Percentiles rank a stretch among this genome's conserved stretches.
Evolutionary conservation across 2,888 invertebrate genomes (phyloP).

Genomic region (Stictocephala bisonia): DNA sequence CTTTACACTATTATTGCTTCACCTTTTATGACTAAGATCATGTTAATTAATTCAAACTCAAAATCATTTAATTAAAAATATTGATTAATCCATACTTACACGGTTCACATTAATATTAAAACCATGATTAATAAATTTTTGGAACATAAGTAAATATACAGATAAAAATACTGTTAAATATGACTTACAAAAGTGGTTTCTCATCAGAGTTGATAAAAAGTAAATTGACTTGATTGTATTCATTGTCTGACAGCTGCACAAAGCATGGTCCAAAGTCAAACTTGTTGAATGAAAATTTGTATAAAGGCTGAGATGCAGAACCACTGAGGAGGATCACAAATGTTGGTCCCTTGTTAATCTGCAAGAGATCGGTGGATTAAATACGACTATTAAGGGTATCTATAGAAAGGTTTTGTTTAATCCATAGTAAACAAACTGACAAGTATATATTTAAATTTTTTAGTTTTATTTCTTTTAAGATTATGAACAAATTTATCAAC

Average conservation of each 20-base stretch:
- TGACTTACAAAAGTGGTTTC: constrained; percentile 39
- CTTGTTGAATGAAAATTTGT: constrained; percentile 20
- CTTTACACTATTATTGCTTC: too few species aligned
- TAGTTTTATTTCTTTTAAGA: too few species aligned
- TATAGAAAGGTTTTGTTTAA: too few species aligned
- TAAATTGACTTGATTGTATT: background rate
- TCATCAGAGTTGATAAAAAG: constrained; percentile 36
- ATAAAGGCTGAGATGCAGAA: constrained; percentile 16
- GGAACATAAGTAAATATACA: background rate
- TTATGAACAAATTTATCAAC: too few species aligned
- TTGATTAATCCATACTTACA: too few species aligned
- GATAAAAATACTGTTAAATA: background rate
- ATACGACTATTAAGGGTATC: too few species aligned
- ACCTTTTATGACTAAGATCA: too few species aligned
- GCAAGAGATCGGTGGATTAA: too few species aligned
- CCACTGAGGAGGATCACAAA: constrained; percentile 27
- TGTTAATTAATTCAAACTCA: too few species aligned
- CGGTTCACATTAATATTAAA: background rate
- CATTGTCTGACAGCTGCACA: background rate
- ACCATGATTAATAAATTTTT: background rate
- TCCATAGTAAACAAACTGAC: too few species aligned
- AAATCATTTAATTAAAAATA: too few species aligned
- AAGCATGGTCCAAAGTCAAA: constrained; percentile 35
- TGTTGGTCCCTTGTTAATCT: constrained; percentile 39
- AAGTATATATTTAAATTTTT: too few species aligned